Evolutionary conservation across 2,113 vertebrate species (phyloP).

Genomic region (Paracanthobrama guichenoti): DNA sequence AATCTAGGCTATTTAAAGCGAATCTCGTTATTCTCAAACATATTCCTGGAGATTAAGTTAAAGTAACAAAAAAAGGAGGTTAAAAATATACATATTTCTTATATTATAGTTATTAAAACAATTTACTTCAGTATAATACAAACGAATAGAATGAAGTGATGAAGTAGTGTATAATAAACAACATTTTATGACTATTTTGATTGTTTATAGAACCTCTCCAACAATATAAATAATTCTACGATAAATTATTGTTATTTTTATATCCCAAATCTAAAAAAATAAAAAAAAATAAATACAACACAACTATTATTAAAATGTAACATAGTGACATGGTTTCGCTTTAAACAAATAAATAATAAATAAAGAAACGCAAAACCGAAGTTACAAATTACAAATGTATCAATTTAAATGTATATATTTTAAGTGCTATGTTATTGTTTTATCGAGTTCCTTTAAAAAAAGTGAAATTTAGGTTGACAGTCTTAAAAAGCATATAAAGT

Average conservation of each 20-base stretch:
- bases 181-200: neutral
- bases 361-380: neutral
- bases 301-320: neutral
- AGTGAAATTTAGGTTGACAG: neutral
- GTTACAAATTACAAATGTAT: neutral
- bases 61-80: neutral
- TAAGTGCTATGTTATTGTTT: neutral
- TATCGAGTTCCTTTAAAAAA: neutral
- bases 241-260: neutral
- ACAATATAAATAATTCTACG: neutral
- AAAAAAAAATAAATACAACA: neutral
- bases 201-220: neutral
- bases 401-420: too few species aligned
- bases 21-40: neutral
- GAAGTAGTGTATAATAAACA: neutral
- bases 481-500: neutral
- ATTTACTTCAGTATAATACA: neutral
- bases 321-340: neutral
- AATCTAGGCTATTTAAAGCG: neutral
- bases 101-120: neutral
- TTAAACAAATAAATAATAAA: neutral
- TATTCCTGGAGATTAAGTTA: neutral
- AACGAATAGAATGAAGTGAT: neutral
- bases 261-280: neutral
- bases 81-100: neutral